Evolutionary conservation across 2,113 vertebrate species (phyloP).

Genomic region (Anser cygnoides): DNA sequence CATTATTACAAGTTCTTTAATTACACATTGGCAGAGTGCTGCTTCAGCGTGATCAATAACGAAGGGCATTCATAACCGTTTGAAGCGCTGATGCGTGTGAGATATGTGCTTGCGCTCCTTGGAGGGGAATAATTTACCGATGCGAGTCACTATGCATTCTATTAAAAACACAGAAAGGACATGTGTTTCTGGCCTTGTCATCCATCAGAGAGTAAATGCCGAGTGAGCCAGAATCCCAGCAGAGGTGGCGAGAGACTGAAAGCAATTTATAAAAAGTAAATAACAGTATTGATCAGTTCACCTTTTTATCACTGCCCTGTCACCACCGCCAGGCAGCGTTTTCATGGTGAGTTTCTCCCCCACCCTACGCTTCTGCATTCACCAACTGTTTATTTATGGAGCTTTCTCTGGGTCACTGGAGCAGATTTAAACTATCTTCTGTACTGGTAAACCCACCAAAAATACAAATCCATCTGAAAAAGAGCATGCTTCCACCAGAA

Average conservation of each 20-base stretch:
- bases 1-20: conserved; percentile 36
- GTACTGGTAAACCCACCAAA: not conserved
- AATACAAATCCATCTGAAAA: not conserved
- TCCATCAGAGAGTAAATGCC: conserved; percentile 65
- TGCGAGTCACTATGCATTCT: conserved; percentile 54
- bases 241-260: conserved; percentile 28
- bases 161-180: conserved; percentile 49
- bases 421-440: not conserved
- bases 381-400: conserved; percentile 45
- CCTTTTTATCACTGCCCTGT: conserved; percentile 62
- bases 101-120: conserved; percentile 23
- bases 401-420: conserved; percentile 3
- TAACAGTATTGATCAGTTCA: conserved; percentile 63
- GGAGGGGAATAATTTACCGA: conserved; percentile 64
- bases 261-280: conserved; percentile 72
- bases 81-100: conserved; percentile 13
- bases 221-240: conserved; percentile 26
- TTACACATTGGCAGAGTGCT: conserved; percentile 15
- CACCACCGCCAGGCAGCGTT: not conserved
- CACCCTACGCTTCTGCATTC: not conserved
- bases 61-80: not conserved
- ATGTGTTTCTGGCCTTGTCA: conserved; percentile 53
- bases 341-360: not conserved
- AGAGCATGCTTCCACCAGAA: not conserved
- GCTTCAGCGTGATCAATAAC: conserved; percentile 18